Conservation (phyloP, 2,888 invertebrate species). For the Stenodema calcarata region DNA sequence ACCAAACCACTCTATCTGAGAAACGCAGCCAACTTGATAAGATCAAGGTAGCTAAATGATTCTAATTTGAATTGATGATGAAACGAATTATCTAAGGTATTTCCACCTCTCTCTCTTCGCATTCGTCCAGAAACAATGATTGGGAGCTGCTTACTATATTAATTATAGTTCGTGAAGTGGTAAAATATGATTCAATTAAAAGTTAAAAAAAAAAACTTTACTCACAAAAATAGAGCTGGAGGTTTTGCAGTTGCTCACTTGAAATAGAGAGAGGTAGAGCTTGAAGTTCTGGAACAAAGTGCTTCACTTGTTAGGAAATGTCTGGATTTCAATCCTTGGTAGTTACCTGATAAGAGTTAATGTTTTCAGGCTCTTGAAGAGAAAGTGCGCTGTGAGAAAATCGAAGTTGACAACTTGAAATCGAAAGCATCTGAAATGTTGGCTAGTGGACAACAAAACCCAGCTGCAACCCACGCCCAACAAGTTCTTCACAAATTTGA, state of each 20-base stretch:
- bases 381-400: slow-evolving; percentile 85
- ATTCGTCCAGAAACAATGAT: background rate
- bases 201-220: too few relatives aligned
- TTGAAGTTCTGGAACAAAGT: too few relatives aligned
- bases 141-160: background rate
- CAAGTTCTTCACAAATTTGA: slow-evolving; percentile 86
- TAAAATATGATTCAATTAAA: too few relatives aligned
- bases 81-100: too few relatives aligned
- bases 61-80: too few relatives aligned
- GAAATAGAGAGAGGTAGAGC: too few relatives aligned
- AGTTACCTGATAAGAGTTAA: background rate
- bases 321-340: too few relatives aligned
- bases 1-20: slow-evolving; percentile 82
- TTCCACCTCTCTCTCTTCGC: background rate
- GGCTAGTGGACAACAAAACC: slow-evolving; percentile 82
- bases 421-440: slow-evolving; percentile 86
- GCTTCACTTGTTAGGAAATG: too few relatives aligned
- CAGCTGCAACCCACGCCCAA: slow-evolving; percentile 83
- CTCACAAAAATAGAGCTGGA: too few relatives aligned
- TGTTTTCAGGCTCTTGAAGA: slow-evolving; percentile 73
- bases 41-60: slow-evolving; percentile 66
- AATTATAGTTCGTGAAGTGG: too few relatives aligned
- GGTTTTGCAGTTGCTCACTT: too few relatives aligned
- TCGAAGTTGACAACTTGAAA: slow-evolving; percentile 86
- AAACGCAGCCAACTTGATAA: slow-evolving; percentile 85